Conservation (phyloP, 64 coral and sea anemone genomes). For the Montipora capricornis region DNA sequence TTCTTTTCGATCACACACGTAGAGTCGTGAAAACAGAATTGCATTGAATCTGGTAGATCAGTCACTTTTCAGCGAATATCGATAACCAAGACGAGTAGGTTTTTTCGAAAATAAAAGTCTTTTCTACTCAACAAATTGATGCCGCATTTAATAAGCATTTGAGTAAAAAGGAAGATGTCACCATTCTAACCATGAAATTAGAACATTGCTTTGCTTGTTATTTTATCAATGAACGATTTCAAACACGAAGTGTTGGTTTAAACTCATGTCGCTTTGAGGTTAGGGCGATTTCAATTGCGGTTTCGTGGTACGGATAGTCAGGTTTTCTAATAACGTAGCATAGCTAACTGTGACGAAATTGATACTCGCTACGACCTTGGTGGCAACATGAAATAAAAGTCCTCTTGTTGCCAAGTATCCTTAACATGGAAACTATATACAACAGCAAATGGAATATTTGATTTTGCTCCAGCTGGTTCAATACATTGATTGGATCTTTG, state of each 20-base stretch:
- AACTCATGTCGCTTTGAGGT: background rate
- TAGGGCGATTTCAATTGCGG: background rate
- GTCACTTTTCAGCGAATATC: background rate
- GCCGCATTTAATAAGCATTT: background rate
- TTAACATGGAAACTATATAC: background rate
- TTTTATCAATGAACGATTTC: too few relatives aligned
- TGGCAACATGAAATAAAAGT: background rate
- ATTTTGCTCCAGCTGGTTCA: background rate
- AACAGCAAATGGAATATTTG: background rate
- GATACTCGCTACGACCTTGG: background rate
- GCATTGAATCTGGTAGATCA: background rate
- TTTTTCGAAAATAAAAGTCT: background rate
- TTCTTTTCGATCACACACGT: too few relatives aligned
- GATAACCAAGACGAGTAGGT: background rate
- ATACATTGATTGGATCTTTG: background rate
- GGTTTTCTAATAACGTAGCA: background rate
- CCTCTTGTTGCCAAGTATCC: constrained; percentile 14
- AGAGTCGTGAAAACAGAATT: too few relatives aligned
- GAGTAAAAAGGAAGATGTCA: background rate
- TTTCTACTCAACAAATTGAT: background rate
- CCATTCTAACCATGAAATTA: background rate
- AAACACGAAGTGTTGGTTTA: background rate
- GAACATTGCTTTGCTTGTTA: background rate
- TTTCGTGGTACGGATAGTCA: background rate
- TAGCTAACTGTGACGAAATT: background rate